Base-by-base conservation (phyloP, 2,888 invertebrate genomes). In the Pachliopta kotzebuea region DNA sequence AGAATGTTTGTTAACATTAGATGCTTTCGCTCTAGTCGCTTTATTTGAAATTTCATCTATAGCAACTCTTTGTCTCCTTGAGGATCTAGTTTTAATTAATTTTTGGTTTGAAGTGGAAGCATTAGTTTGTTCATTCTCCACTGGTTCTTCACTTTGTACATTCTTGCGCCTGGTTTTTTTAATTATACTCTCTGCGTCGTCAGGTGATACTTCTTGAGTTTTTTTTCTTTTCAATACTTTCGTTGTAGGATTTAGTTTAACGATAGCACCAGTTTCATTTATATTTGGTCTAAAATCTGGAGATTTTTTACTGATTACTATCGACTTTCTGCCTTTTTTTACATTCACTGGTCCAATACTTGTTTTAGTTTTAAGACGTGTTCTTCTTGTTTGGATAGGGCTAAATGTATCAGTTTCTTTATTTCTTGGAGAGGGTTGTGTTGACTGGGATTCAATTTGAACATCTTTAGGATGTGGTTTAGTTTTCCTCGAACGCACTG, bases 261-360 rank as follows among this genome's bases (percentile, higher is more conserved):
- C 20, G n/a, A 7, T 20, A 20, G 7, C 49, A 20, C n/a, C 49
- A 20, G 49, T 8, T n/a, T n/a, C 20, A 9, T 49, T 49, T 20
- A 49, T 9, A 56, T 72, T 66, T 0, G 81, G 81, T n/a, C 73
- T 77, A 70, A 80, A 71, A 11, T 72, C 71, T 0, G 85, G 85
- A 0, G 78, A 60, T 68, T 81, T 86, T 62, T 86, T 85, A 1
- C 76, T 63, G 6, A 86, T 75, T 17, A 84, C 78, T 20, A 86
- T 66, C 2, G 81, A 78, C 0, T 74, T 65, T 21, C 72, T 66
- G 14, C 76, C 77, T 61, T 74, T 83, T 60, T 77, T 84, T 4
- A 69, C 70, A 42, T 70, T 71, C 0, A n/a, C 45, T 21, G 31
- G 49, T 45, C 62, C 55, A 18, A 42, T 24, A 21, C n/a, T 54